Evolutionary conservation across 92 coral and sea anemone genomes (phyloP).

Genomic region (Porites rus): DNA sequence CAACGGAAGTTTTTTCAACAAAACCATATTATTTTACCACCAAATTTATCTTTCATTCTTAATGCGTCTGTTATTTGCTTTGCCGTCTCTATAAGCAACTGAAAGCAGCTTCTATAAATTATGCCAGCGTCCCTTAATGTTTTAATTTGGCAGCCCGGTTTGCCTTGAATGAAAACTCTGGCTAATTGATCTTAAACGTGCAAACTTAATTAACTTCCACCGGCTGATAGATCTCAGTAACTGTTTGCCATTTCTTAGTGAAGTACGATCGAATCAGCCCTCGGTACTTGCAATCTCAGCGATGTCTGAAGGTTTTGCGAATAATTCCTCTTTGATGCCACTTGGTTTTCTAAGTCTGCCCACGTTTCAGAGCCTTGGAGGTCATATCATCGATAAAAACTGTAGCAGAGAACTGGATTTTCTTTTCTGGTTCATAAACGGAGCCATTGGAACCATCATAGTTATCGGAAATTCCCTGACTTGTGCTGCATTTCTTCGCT

Average conservation of each 20-base stretch:
- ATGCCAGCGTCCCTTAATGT: background rate
- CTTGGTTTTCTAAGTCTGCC: background rate
- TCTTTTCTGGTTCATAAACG: conserved; percentile 65
- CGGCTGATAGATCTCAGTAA: background rate
- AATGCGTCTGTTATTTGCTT: background rate
- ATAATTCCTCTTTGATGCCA: background rate
- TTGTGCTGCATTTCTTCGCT: conserved; percentile 75
- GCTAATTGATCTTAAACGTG: background rate
- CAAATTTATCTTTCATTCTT: background rate
- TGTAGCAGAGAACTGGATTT: conserved; percentile 54
- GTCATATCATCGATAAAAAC: background rate
- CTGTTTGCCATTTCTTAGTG: background rate
- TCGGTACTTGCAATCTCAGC: background rate
- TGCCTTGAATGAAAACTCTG: conserved; percentile 2
- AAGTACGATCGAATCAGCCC: too few relatives aligned
- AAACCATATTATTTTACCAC: too few relatives aligned
- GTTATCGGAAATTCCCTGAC: conserved; percentile 72
- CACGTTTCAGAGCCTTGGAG: background rate
- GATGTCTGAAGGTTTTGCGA: conserved; percentile 16
- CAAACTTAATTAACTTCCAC: background rate
- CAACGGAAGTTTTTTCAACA: too few relatives aligned
- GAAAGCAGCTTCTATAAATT: background rate
- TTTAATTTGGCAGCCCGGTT: conserved; percentile 4
- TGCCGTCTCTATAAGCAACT: background rate
- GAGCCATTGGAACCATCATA: conserved; percentile 55